Percentiles rank a stretch among this genome's conserved stretches.
Evolutionary conservation across 1,140 invertebrate genomes (phyloP).

Genomic region (Diachasma alloeum): DNA sequence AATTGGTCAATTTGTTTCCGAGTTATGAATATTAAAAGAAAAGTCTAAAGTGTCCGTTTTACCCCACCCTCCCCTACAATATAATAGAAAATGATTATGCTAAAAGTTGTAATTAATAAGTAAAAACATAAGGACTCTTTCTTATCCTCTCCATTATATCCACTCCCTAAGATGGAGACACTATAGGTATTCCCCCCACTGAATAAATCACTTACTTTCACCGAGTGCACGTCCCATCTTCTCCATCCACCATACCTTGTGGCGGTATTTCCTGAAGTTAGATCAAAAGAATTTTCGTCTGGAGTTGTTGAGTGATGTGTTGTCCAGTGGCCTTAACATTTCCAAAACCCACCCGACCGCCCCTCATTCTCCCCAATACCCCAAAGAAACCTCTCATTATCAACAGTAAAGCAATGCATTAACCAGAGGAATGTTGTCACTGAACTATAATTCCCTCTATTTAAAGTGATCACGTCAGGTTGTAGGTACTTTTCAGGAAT

Average conservation of each 20-base stretch:
- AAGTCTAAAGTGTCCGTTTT: too few species aligned
- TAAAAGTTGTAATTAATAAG: too few species aligned
- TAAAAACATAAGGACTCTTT: too few species aligned
- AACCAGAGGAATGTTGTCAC: conserved; percentile 24
- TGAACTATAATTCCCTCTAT: conserved; percentile 30
- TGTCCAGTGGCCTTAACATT: conserved; percentile 10
- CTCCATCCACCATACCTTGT: conserved; percentile 20
- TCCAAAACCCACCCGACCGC: background rate
- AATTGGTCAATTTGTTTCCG: too few species aligned
- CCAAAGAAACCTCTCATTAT: background rate
- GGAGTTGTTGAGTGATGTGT: background rate
- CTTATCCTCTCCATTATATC: background rate
- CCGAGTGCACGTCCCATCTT: background rate
- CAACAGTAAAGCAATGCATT: background rate
- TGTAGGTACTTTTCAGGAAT: conserved; percentile 18
- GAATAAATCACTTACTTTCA: background rate
- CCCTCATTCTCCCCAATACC: background rate
- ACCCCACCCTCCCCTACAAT: too few species aligned
- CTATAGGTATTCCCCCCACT: background rate
- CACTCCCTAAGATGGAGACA: background rate
- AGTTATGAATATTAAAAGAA: too few species aligned
- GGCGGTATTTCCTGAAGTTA: conserved; percentile 34
- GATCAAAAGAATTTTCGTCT: conserved; percentile 15
- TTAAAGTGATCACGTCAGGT: conserved; percentile 40
- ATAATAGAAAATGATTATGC: too few species aligned